Percentiles rank a stretch among this genome's conserved stretches.
phyloP scores from a whole-genome alignment of 2,888 invertebrate genomes.

The Pardosa pseudoannulata region DNA sequence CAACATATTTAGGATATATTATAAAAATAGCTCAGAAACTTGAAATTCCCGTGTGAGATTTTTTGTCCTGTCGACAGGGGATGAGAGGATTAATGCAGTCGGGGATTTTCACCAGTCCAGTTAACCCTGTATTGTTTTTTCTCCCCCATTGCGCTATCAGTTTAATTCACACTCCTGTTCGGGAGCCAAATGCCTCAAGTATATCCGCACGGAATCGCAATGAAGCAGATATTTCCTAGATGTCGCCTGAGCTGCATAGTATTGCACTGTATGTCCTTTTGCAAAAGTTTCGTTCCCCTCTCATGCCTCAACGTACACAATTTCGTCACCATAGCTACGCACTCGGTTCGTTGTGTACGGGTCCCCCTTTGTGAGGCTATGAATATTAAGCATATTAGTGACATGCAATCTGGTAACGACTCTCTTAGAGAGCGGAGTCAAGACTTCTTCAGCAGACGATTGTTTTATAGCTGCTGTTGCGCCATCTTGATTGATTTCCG shows the following conservation, averaged over 20 bases:
- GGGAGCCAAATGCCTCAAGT: too few relatives aligned
- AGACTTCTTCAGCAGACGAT: slow-evolving; percentile 43
- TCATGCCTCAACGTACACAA: slow-evolving; percentile 63
- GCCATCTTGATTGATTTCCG: slow-evolving; percentile 41
- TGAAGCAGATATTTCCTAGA: slow-evolving; percentile 31
- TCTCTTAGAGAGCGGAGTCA: slow-evolving; percentile 39
- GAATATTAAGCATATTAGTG: slow-evolving; percentile 70
- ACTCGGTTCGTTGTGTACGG: slow-evolving; percentile 53
- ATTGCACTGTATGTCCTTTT: slow-evolving; percentile 47
- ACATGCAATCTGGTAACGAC: slow-evolving; percentile 69
- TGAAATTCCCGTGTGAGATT: too few relatives aligned
- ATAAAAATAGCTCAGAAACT: too few relatives aligned
- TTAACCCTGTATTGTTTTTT: too few relatives aligned
- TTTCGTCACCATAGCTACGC: slow-evolving; percentile 65
- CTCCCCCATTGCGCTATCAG: too few relatives aligned
- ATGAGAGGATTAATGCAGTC: too few relatives aligned
- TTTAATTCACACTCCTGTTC: too few relatives aligned
- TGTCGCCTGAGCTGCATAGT: slow-evolving; percentile 50
- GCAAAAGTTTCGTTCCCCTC: slow-evolving; percentile 40
- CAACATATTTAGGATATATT: too few relatives aligned
- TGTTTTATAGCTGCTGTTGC: slow-evolving; percentile 40
- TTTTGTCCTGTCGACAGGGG: too few relatives aligned
- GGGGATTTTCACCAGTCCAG: too few relatives aligned
- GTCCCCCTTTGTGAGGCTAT: slow-evolving; percentile 64
- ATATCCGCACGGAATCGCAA: background rate